Evolutionary conservation across 2,113 vertebrate genomes (phyloP).

Genomic region (Takifugu bimaculatus): DNA sequence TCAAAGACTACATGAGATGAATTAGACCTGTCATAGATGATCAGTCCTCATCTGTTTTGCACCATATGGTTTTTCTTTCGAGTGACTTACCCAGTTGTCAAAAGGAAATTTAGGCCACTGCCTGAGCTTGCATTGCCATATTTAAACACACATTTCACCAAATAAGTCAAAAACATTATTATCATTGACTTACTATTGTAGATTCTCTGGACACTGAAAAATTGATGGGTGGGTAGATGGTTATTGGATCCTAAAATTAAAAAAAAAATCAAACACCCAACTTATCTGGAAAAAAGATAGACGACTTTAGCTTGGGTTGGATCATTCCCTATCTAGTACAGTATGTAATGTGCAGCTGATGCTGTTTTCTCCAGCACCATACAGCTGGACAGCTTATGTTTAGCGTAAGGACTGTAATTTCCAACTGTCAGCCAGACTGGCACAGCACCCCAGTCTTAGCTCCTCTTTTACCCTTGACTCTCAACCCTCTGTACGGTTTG

Average conservation of each 20-base stretch:
- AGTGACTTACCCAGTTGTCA: conserved; percentile 42
- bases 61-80: conserved; percentile 49
- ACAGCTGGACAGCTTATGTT: background rate
- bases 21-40: conserved; percentile 68
- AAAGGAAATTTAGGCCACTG: conserved; percentile 15
- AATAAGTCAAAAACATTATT: conserved; percentile 8
- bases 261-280: too few species aligned
- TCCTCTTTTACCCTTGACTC: conserved; percentile 60
- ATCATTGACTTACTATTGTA: background rate
- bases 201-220: too few species aligned
- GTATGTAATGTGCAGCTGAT: conserved; percentile 8
- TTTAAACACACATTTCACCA: conserved; percentile 14
- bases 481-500: conserved; percentile 51
- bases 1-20: conserved; percentile 56
- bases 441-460: conserved; percentile 34
- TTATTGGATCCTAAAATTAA: too few species aligned
- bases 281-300: too few species aligned
- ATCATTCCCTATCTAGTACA: too few species aligned
- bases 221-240: too few species aligned
- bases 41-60: conserved; percentile 49
- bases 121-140: conserved; percentile 23
- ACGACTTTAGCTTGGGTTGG: too few species aligned
- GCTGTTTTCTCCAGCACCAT: conserved; percentile 38
- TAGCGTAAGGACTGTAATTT: conserved; percentile 23
- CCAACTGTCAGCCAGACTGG: conserved; percentile 53